These are phyloP conservation scores for Pteromalus puparum DNA, from an alignment of 1,140 invertebrate genomes.

Conservation along the genomic window DNA sequence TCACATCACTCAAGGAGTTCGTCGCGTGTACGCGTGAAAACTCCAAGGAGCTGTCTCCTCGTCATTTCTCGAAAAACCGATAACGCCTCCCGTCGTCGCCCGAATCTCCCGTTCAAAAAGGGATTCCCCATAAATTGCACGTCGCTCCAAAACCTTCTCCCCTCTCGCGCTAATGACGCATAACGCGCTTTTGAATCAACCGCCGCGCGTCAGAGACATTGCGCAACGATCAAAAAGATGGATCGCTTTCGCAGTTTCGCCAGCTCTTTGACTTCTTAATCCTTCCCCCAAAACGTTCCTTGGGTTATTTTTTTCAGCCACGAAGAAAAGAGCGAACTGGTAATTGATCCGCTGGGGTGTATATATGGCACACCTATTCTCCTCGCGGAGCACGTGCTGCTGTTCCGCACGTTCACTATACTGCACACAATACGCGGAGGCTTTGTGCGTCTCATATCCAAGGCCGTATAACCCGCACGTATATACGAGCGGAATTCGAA, in stretches of 20 bases:
- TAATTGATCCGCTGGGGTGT: background rate
- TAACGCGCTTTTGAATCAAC: background rate
- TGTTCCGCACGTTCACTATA: background rate
- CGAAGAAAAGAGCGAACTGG: slow-evolving; percentile 2
- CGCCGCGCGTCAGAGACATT: background rate
- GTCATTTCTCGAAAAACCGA: too few relatives aligned
- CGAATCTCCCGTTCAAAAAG: too few relatives aligned
- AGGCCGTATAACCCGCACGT: too few relatives aligned
- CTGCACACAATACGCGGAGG: background rate
- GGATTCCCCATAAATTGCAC: too few relatives aligned
- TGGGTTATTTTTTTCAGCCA: background rate
- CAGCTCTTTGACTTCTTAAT: slow-evolving; percentile 30
- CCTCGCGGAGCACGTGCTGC: background rate
- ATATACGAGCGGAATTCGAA: background rate
- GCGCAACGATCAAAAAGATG: slow-evolving; percentile 7
- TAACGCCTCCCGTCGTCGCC: too few relatives aligned
- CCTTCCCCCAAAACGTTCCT: background rate
- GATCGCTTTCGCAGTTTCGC: background rate
- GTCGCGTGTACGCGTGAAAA: too few relatives aligned
- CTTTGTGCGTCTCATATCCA: background rate
- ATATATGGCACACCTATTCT: too few relatives aligned
- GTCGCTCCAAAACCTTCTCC: too few relatives aligned
- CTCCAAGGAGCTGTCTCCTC: too few relatives aligned
- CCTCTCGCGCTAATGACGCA: background rate
- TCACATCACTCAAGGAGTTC: too few relatives aligned